Evolutionary conservation across 1,140 invertebrate genomes (phyloP).

Genomic region (Carposina sasakii): DNA sequence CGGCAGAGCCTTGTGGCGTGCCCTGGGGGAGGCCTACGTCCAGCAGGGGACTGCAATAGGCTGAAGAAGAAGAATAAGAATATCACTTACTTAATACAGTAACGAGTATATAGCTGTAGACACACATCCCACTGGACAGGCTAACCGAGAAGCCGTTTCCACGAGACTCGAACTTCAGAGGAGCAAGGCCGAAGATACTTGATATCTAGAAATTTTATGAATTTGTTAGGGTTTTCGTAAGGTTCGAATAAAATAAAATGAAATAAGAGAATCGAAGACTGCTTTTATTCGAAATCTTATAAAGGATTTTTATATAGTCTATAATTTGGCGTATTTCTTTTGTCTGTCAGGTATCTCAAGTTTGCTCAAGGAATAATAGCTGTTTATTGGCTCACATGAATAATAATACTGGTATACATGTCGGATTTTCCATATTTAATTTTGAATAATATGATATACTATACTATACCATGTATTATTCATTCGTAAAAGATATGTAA

Average conservation of each 20-base stretch:
- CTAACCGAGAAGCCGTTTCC: constrained; percentile 44
- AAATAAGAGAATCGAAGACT: neutral
- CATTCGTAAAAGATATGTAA: neutral
- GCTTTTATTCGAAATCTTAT: neutral
- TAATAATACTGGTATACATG: neutral
- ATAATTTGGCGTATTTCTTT: neutral
- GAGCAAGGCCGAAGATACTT: constrained; percentile 59
- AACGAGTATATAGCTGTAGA: constrained; percentile 58
- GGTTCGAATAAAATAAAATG: neutral
- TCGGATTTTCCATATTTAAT: neutral
- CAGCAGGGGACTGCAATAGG: too few relatives aligned
- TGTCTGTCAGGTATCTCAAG: neutral
- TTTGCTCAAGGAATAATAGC: neutral
- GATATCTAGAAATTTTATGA: constrained; percentile 43
- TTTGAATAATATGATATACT: neutral
- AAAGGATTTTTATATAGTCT: neutral
- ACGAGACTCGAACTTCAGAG: constrained; percentile 48
- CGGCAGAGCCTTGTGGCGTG: too few relatives aligned
- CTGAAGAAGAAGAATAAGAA: neutral
- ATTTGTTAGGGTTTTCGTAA: neutral
- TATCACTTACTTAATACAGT: constrained; percentile 47
- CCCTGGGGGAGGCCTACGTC: too few relatives aligned
- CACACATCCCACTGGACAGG: constrained; percentile 52
- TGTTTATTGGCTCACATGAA: neutral
- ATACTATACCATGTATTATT: neutral